Conservation (phyloP, 1,140 invertebrate genomes). For the Sycophaga agraensis region DNA sequence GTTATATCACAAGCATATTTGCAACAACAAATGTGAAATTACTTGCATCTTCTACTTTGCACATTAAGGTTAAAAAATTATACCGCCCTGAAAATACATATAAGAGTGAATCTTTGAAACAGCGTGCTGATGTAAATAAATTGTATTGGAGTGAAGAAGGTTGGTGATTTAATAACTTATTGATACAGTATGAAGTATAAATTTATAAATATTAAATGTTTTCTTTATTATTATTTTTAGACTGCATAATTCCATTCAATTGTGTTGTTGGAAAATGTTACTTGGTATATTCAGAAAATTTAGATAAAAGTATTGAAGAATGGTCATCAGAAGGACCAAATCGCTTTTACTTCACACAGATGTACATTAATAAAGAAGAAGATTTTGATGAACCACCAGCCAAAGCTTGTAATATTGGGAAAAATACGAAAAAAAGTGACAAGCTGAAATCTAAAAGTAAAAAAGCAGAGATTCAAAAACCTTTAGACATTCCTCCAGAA, state of each 20-base stretch:
- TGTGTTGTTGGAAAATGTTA: slow-evolving; percentile 66
- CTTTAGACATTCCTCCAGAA: slow-evolving; percentile 38
- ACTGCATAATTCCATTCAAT: slow-evolving; percentile 57
- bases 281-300: slow-evolving; percentile 62
- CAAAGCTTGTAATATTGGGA: slow-evolving; percentile 62
- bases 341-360: slow-evolving; percentile 76
- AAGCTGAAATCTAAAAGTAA: slow-evolving; percentile 74
- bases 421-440: slow-evolving; percentile 64
- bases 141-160: slow-evolving; percentile 79
- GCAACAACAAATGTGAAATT: slow-evolving; percentile 57
- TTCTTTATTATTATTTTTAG: slow-evolving; percentile 47
- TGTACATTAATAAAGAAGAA: slow-evolving; percentile 65
- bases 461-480: slow-evolving; percentile 40
- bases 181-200: not conserved
- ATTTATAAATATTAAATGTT: slow-evolving; percentile 6
- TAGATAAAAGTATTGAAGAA: slow-evolving; percentile 58
- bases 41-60: slow-evolving; percentile 63
- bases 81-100: slow-evolving; percentile 80
- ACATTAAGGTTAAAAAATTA: slow-evolving; percentile 69
- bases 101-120: slow-evolving; percentile 55
- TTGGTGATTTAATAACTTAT: slow-evolving; percentile 30
- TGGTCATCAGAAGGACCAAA: slow-evolving; percentile 68
- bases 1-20: slow-evolving; percentile 65
- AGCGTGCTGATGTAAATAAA: slow-evolving; percentile 72
- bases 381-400: slow-evolving; percentile 66